phyloP scores from a whole-genome alignment of 2,797 vertebrate genomes.

The Acipenser transmontanus region DNA sequence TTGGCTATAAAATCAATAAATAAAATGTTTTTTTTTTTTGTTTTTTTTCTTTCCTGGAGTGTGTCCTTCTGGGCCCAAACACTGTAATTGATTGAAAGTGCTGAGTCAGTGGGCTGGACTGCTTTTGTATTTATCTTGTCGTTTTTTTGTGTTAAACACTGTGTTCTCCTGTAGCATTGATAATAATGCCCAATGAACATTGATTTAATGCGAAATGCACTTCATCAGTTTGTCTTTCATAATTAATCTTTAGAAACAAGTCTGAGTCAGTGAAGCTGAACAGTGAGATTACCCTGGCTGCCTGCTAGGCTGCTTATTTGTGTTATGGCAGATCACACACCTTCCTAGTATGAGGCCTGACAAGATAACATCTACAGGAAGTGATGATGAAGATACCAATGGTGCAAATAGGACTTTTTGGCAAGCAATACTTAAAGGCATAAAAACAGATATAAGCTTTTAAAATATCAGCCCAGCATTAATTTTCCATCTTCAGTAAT shows the following conservation, averaged over 20 bases:
- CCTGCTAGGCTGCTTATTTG: not conserved
- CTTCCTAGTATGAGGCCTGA: not conserved
- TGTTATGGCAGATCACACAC: not conserved
- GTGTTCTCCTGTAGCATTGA: too few relatives aligned
- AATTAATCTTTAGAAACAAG: slow-evolving; percentile 6
- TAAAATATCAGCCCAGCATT: not conserved
- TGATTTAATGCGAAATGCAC: not conserved
- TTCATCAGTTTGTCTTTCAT: slow-evolving; percentile 2
- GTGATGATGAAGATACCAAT: not conserved
- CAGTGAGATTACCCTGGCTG: slow-evolving; percentile 1
- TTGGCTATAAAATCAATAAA: too few relatives aligned
- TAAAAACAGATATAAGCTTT: slow-evolving; percentile 12
- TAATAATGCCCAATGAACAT: too few relatives aligned
- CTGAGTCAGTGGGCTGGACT: too few relatives aligned
- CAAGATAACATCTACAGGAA: not conserved
- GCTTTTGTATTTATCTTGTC: too few relatives aligned
- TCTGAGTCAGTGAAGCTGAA: not conserved
- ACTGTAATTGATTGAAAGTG: too few relatives aligned
- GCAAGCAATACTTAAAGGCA: not conserved
- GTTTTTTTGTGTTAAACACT: too few relatives aligned
- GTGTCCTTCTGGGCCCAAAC: too few relatives aligned
- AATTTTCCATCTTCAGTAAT: too few relatives aligned
- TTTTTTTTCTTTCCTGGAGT: too few relatives aligned
- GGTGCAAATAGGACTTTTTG: slow-evolving; percentile 6
- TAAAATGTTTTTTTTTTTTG: too few relatives aligned